Evolutionary conservation across 2,113 vertebrate genomes (phyloP), one percentile per base, ranked within the genome.

Genomic region (Alouatta palliata): DNA sequence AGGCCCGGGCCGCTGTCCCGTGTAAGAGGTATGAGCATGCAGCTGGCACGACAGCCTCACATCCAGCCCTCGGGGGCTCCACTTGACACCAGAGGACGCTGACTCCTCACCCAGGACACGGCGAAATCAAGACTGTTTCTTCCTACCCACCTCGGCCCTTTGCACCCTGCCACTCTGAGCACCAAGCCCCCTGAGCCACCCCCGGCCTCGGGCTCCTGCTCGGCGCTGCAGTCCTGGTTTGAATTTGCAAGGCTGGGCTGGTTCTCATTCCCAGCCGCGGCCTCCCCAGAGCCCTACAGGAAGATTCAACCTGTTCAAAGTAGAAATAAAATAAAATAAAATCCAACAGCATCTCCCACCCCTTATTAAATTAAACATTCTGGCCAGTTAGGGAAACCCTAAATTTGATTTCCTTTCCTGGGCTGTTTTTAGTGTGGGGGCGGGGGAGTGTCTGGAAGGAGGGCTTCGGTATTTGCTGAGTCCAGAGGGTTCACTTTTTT

Each of bases 361-460:
- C 94, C 97, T 98, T 97, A 98, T 98, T 98, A 98, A 98, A 98
- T 97, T 96, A 97, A 94, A 73, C 92, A 93, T 94, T 81, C 94
- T 84, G 97, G 97, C 98, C 98, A 97, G 75, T 56, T 82, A 98
- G 98, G 97, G 98, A 97, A 97, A 91, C 95, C 77, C 98, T 49
- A 95, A 98, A 96, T 97, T 96, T 88, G 98, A 98, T 98, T 98
- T 98, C 97, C 98, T 98, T 98, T 97, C 98, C 98, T 97, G 98
- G 93, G 97, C 97, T 92, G 97, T 89, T 61, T 68, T 71, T 30
- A 20, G 56, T 3, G 21, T 47, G 6, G 64, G 77, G 1, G 3
- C 23, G 12, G 86, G 79, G 94, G 96, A 90, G 97, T 79, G 97
- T 97, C 97, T 97, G 97, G 96, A 32, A 98, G 99, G 98, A 99